Evolutionary conservation across 2,888 invertebrate species (phyloP).

Genomic region (Phaonia tiefii): DNA sequence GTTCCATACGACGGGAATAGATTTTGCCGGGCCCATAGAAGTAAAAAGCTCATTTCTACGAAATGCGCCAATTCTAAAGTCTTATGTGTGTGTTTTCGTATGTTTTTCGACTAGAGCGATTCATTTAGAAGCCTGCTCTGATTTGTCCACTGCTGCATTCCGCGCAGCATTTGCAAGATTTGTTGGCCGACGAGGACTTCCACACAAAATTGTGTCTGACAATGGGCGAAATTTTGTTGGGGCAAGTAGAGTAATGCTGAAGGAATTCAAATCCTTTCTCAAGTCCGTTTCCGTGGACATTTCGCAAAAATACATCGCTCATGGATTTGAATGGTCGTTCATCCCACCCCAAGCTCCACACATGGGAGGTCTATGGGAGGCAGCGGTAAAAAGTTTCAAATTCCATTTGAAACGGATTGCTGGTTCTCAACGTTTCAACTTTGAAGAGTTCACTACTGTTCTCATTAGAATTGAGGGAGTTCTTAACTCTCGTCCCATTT

Average conservation of each 20-base stretch:
- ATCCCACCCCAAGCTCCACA: constrained; percentile 37
- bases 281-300: no score
- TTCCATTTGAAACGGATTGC: constrained; percentile 10
- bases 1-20: no score
- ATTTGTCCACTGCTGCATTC: constrained; percentile 6
- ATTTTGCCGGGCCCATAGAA: no score
- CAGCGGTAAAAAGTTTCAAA: constrained; percentile 44
- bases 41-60: no score
- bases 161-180: constrained; percentile 21
- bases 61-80: neutral
- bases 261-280: neutral
- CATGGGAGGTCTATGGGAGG: constrained; percentile 46
- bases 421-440: neutral
- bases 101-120: constrained; percentile 8
- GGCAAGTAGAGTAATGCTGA: neutral
- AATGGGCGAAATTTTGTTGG: constrained; percentile 50
- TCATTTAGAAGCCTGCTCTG: neutral
- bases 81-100: neutral
- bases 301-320: neutral
- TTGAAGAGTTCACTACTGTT: constrained; percentile 27
- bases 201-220: constrained; percentile 9
- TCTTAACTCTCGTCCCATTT: no score
- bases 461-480: no score
- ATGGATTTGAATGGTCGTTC: neutral
- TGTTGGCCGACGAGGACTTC: constrained; percentile 7